These are phyloP conservation scores for Cacoxenus indagator DNA, from an alignment of 2,888 invertebrate genomes.

Conservation along the genomic window DNA sequence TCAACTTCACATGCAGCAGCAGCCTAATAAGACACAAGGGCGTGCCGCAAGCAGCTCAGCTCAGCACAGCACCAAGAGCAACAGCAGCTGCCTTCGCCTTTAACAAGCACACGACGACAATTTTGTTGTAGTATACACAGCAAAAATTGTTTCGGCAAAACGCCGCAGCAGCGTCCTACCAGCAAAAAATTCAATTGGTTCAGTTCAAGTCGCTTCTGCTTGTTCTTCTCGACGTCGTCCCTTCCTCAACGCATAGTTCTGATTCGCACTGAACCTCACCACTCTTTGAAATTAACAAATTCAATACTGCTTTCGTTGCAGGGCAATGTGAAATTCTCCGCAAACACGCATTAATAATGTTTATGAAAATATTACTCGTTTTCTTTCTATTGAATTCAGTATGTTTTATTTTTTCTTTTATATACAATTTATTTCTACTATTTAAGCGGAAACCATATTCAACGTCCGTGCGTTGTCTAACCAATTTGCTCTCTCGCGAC, in stretches of 20 bases:
- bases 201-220: neutral
- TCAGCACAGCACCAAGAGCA: neutral
- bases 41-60: neutral
- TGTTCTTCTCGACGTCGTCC: neutral
- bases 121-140: conserved; percentile 50
- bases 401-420: too few relatives aligned
- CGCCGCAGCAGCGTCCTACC: neutral
- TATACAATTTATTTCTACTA: too few relatives aligned
- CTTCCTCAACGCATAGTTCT: neutral
- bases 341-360: neutral
- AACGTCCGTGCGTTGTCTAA: too few relatives aligned
- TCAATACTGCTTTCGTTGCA: too few relatives aligned
- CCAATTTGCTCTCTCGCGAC: too few relatives aligned
- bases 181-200: neutral
- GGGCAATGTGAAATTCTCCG: too few relatives aligned
- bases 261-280: neutral
- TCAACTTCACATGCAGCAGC: neutral
- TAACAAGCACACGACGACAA: conserved; percentile 38
- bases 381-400: too few relatives aligned
- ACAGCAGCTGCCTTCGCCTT: conserved; percentile 29
- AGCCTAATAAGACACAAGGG: neutral
- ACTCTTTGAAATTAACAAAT: too few relatives aligned
- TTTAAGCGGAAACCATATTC: too few relatives aligned
- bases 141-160: neutral
- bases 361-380: neutral